phyloP scores from a whole-genome alignment of 2,113 vertebrate species.

The Dromiciops gliroides region DNA sequence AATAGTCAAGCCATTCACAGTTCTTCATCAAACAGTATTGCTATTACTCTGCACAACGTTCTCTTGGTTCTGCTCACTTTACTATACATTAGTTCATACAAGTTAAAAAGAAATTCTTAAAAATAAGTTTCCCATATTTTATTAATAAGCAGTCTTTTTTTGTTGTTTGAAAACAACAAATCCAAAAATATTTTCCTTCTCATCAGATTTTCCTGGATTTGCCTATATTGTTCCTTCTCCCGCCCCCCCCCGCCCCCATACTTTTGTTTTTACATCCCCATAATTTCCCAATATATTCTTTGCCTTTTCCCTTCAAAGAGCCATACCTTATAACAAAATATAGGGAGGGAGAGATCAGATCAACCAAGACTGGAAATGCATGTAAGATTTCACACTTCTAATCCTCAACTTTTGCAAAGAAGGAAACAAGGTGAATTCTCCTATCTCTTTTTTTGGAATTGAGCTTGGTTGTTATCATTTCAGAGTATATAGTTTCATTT shows the following conservation, averaged over 20 bases:
- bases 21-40: too few species aligned
- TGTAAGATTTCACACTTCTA: neutral
- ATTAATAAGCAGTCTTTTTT: constrained; percentile 38
- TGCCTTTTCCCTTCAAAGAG: neutral
- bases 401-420: neutral
- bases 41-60: too few species aligned
- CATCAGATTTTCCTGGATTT: neutral
- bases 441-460: neutral
- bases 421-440: neutral
- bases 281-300: neutral
- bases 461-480: neutral
- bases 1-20: too few species aligned
- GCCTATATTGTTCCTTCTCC: neutral
- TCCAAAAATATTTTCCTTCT: constrained; percentile 25
- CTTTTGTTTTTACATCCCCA: neutral
- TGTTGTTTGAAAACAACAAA: constrained; percentile 35
- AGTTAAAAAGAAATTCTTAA: constrained; percentile 76
- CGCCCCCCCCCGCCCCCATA: too few species aligned
- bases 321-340: neutral
- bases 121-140: constrained; percentile 56
- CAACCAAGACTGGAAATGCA: neutral
- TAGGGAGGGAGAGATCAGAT: neutral
- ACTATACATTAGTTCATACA: too few species aligned
- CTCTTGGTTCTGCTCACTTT: too few species aligned
- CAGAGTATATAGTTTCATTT: neutral